Evolutionary conservation across 2,888 invertebrate species (phyloP).

Genomic region (Eumerus sabulonum): DNA sequence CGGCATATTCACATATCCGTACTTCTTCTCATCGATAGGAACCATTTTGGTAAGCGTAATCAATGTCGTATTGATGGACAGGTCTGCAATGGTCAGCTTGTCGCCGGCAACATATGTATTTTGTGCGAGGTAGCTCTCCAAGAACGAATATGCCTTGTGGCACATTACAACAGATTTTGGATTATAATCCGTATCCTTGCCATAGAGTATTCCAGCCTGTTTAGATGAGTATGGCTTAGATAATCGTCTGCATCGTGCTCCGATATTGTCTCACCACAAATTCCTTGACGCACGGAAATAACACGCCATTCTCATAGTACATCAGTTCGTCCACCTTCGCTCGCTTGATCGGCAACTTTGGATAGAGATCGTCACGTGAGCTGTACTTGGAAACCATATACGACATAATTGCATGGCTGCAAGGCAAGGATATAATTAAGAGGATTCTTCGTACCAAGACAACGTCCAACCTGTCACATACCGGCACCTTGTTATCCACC

Average conservation of each 20-base stretch:
- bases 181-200: slow-evolving; percentile 54
- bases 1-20: not conserved
- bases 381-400: slow-evolving; percentile 80
- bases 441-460: not conserved
- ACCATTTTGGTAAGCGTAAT: slow-evolving; percentile 73
- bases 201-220: slow-evolving; percentile 66
- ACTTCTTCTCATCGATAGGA: slow-evolving; percentile 69
- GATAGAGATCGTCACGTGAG: slow-evolving; percentile 80
- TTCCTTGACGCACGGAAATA: slow-evolving; percentile 77
- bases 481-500: slow-evolving; percentile 78
- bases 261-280: slow-evolving; percentile 76
- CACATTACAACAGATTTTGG: slow-evolving; percentile 69
- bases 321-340: slow-evolving; percentile 80
- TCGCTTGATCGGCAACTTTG: slow-evolving; percentile 79
- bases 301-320: slow-evolving; percentile 79
- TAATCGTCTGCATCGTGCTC: not conserved
- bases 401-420: slow-evolving; percentile 78
- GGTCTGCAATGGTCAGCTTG: slow-evolving; percentile 76
- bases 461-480: slow-evolving; percentile 77
- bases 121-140: slow-evolving; percentile 73
- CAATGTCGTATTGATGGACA: slow-evolving; percentile 76
- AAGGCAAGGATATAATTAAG: slow-evolving; percentile 1
- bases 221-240: not conserved
- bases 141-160: slow-evolving; percentile 69
- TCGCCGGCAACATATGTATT: slow-evolving; percentile 67